Evolutionary conservation across 2,797 vertebrate genomes (phyloP), one percentile per base, ranked within the genome.

Genomic region (Siniperca obscura): DNA sequence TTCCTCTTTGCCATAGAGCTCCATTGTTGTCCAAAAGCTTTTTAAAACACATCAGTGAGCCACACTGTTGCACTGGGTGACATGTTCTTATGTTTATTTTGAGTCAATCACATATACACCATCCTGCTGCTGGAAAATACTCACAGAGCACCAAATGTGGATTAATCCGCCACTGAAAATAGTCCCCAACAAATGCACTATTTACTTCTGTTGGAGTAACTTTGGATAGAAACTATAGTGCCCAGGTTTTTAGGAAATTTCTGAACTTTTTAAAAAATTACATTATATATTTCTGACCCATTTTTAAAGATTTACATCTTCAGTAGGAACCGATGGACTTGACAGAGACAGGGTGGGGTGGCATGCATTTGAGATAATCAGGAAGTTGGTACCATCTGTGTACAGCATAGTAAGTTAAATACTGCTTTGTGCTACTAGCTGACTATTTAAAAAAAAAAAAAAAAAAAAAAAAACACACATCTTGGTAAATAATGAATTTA

Each of bases 401-500:
- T 56, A 65, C 57, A 38, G 50, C 52, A 46, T 16, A 30, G 27
- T 30, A 68, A 65, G 34, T 21, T 53, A 40, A 74, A 44, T 44
- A 30, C 67, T 36, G 34, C 80, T 61, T 57, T 53, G 25, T 6
- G 25, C 53, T 46, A 42, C n/a, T 13, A 65, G 62, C 62, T 53
- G 79, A 79, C 66, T 82, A 40, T 30, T 62, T 27, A 75, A 78
- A 66, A 70, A 64, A 80, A 59, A 46, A 62, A 66, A 64, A 80
- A 76, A 30, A 30, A 30, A 59, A 52, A 59, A 68, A 67, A 80
- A 73, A 77, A 76, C 62, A 76, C 59, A 64, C 27, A 30, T 50
- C 66, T 52, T 38, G 9, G 67, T 87, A 68, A 80, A 88, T 91
- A 86, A 90, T 85, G 82, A 84, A 82, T 83, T 83, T 70, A 74